Percentiles rank a stretch among this genome's conserved stretches.
phyloP scores from a whole-genome alignment of 2,888 invertebrate species.

The Tetragonisca angustula region DNA sequence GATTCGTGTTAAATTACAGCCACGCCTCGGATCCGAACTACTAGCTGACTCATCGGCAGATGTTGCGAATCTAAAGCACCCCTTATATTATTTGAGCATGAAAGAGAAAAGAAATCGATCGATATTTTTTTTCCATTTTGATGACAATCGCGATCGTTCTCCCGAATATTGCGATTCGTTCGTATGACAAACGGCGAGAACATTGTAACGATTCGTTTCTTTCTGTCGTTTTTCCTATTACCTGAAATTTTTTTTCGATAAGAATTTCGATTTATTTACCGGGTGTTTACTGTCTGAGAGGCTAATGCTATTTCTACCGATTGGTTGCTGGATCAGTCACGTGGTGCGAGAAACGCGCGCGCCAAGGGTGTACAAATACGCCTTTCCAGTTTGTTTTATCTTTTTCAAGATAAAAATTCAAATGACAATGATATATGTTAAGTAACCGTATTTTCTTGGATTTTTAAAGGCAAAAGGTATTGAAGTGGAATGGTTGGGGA shows the following conservation, averaged over 20 bases:
- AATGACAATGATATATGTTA: neutral
- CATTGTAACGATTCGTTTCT: neutral
- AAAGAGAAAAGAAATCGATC: conserved; percentile 52
- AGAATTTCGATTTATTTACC: conserved; percentile 37
- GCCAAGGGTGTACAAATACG: conserved; percentile 21
- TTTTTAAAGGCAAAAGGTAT: conserved; percentile 90
- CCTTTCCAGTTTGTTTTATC: conserved; percentile 8
- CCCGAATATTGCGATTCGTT: neutral
- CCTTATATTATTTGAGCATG: conserved; percentile 28
- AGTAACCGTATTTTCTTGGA: conserved; percentile 17
- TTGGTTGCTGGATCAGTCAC: conserved; percentile 59
- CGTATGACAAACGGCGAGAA: neutral
- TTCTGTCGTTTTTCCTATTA: neutral
- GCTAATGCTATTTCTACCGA: conserved; percentile 33
- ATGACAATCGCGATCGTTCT: neutral
- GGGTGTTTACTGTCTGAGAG: conserved; percentile 6
- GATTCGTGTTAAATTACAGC: conserved; percentile 33
- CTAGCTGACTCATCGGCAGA: conserved; percentile 61
- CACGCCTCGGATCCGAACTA: conserved; percentile 47
- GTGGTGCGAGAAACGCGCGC: conserved; percentile 53
- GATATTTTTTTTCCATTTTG: conserved; percentile 25
- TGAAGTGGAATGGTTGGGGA: conserved; percentile 99
- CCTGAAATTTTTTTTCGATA: neutral
- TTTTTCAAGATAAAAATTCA: neutral
- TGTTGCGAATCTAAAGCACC: conserved; percentile 45